phyloP scores from a whole-genome alignment of 2,797 vertebrate species.

The Bufotes viridis region DNA sequence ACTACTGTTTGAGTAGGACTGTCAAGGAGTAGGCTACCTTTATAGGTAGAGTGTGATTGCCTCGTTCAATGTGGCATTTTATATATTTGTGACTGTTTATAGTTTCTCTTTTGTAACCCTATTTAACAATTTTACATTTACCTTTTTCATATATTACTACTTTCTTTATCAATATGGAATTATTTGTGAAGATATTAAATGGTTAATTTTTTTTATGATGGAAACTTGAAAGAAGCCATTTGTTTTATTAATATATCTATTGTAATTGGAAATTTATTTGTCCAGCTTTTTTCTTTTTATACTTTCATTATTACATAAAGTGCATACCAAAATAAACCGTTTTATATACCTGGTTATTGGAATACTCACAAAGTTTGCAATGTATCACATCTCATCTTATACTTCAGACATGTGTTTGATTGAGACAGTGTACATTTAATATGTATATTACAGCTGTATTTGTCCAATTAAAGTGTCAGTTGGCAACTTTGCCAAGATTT shows the following conservation, averaged over 20 bases:
- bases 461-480: slow-evolving; percentile 87
- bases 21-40: slow-evolving; percentile 82
- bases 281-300: slow-evolving; percentile 73
- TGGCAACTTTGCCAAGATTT: slow-evolving; percentile 83
- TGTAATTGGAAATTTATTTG: slow-evolving; percentile 76
- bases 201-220: slow-evolving; percentile 71
- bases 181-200: slow-evolving; percentile 76
- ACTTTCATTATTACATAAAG: slow-evolving; percentile 72
- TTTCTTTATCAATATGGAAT: slow-evolving; percentile 74
- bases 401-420: slow-evolving; percentile 73
- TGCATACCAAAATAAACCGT: slow-evolving; percentile 77
- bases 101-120: slow-evolving; percentile 88
- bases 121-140: slow-evolving; percentile 76
- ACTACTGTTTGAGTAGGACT: slow-evolving; percentile 87
- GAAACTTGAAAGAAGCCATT: slow-evolving; percentile 68
- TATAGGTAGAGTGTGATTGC: slow-evolving; percentile 93
- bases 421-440: slow-evolving; percentile 82
- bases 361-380: slow-evolving; percentile 72
- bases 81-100: slow-evolving; percentile 96
- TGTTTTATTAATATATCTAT: slow-evolving; percentile 74
- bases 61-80: slow-evolving; percentile 99
- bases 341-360: slow-evolving; percentile 76
- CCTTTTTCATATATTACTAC: slow-evolving; percentile 74
- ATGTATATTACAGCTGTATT: slow-evolving; percentile 83
- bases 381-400: slow-evolving; percentile 73